These are phyloP conservation scores for Philonicus albiceps DNA, from an alignment of 2,888 invertebrate genomes.

Conservation along the genomic window DNA sequence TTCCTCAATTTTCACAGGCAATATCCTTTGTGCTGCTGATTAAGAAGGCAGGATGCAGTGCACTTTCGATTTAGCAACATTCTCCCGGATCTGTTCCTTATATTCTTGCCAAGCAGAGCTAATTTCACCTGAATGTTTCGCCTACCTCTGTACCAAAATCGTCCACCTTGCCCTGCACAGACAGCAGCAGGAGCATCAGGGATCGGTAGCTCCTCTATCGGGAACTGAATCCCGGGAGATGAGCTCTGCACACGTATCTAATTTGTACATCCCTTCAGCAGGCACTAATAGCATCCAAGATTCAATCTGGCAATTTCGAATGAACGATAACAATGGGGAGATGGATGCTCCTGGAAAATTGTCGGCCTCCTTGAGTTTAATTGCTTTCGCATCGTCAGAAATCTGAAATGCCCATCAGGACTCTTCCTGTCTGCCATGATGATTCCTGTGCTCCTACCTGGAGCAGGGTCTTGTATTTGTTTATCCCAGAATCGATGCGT, in stretches of 20 bases:
- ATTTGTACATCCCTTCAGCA: slow-evolving; percentile 37
- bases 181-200: not conserved
- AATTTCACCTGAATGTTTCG: not conserved
- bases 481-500: not conserved
- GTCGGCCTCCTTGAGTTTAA: slow-evolving; percentile 36
- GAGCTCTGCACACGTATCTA: slow-evolving; percentile 4
- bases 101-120: not conserved
- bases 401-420: slow-evolving; percentile 40
- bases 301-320: slow-evolving; percentile 40
- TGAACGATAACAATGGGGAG: slow-evolving; percentile 38
- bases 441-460: not conserved
- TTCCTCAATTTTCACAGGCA: not conserved
- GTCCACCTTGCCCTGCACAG: not conserved
- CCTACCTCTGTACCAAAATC: not conserved
- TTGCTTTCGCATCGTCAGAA: slow-evolving; percentile 32
- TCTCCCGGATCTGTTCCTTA: not conserved
- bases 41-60: not conserved
- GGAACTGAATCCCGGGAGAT: not conserved
- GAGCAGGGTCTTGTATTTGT: not conserved
- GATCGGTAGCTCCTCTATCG: not conserved
- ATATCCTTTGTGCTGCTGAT: not conserved
- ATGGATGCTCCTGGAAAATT: slow-evolving; percentile 36
- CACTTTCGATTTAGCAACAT: not conserved
- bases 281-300: slow-evolving; percentile 34
- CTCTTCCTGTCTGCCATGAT: slow-evolving; percentile 1